These are phyloP conservation scores for Nymphalis urticae DNA, from an alignment of 2,888 invertebrate species.

Conservation along the genomic window DNA sequence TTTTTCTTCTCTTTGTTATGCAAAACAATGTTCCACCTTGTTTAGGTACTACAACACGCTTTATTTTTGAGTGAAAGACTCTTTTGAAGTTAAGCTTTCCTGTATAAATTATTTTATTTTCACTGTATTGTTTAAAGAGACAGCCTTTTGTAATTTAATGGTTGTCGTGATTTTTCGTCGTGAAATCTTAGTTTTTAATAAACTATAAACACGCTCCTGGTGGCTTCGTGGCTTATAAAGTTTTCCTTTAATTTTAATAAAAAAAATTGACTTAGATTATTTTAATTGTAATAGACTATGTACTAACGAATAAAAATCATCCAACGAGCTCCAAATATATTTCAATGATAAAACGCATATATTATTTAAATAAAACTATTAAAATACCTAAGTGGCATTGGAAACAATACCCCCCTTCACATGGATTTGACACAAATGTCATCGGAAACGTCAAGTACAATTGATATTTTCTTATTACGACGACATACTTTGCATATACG, in stretches of 20 bases:
- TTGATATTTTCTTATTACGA: too few relatives aligned
- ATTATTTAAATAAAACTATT: too few relatives aligned
- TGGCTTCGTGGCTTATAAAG: not conserved
- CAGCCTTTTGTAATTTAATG: slow-evolving; percentile 73
- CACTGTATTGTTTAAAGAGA: slow-evolving; percentile 77
- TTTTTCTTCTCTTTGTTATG: slow-evolving; percentile 80
- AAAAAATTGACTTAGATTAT: not conserved
- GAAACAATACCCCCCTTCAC: too few relatives aligned
- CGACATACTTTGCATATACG: too few relatives aligned
- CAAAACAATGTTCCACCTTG: slow-evolving; percentile 82
- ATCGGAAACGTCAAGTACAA: too few relatives aligned
- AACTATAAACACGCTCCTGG: slow-evolving; percentile 28
- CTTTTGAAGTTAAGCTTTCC: slow-evolving; percentile 82
- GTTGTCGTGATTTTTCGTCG: slow-evolving; percentile 64
- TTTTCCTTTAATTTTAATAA: not conserved
- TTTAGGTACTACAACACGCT: slow-evolving; percentile 81
- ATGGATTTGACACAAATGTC: too few relatives aligned
- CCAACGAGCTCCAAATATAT: too few relatives aligned
- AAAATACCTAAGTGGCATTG: too few relatives aligned
- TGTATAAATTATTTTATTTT: slow-evolving; percentile 81
- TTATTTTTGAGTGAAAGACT: slow-evolving; percentile 82
- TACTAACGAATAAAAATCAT: not conserved
- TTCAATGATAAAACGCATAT: too few relatives aligned
- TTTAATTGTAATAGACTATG: not conserved
- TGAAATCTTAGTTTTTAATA: slow-evolving; percentile 66